phyloP scores from a whole-genome alignment of 2,797 vertebrate species.

The Acropternis orthonyx region DNA sequence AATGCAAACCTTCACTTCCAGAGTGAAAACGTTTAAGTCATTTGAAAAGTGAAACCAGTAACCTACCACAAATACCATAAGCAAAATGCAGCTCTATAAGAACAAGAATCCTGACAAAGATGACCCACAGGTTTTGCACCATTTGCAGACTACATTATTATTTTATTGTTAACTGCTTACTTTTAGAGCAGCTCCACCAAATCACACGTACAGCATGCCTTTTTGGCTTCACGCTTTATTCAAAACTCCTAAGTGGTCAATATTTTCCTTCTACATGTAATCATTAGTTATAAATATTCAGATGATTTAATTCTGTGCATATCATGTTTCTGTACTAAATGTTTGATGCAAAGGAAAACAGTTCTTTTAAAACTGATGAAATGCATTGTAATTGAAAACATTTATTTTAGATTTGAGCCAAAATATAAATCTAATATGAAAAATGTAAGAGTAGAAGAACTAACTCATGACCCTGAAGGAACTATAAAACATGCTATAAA shows the following conservation, averaged over 20 bases:
- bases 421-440: not conserved
- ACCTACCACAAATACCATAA: not conserved
- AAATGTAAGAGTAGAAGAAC: conserved; percentile 5
- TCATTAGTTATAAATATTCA: not conserved
- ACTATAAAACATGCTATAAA: conserved; percentile 18
- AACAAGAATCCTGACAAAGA: not conserved
- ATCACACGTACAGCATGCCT: fast-evolving
- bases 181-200: not conserved
- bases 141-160: not conserved
- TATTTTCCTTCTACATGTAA: not conserved
- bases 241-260: not conserved
- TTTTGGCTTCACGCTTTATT: not conserved
- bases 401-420: not conserved
- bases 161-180: not conserved
- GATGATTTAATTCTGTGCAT: not conserved
- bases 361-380: not conserved
- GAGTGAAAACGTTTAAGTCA: not conserved
- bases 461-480: not conserved
- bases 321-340: not conserved
- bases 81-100: not conserved
- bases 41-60: not conserved
- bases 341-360: not conserved
- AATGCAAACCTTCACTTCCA: not conserved
- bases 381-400: not conserved
- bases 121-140: not conserved